Percentiles rank a stretch among this genome's conserved stretches.
These are phyloP conservation scores for Patiria pectinifera DNA, from an alignment of 53 echinoderm and acorn worm genomes.

Conservation along the genomic window DNA sequence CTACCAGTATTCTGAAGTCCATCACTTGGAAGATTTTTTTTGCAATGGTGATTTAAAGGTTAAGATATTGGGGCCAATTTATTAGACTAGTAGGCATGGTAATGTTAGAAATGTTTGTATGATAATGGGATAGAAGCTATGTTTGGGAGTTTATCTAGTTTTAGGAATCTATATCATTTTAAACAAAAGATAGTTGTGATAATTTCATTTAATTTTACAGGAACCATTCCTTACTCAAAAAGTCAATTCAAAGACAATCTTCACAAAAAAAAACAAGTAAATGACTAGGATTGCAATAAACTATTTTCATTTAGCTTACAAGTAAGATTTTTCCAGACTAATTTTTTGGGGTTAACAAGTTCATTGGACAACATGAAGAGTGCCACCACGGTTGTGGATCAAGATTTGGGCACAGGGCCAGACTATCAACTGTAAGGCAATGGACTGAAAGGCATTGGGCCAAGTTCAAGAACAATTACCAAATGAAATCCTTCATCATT, in stretches of 20 bases:
- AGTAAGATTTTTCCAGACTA: neutral
- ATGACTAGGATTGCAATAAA: neutral
- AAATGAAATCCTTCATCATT: neutral
- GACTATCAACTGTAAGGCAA: neutral
- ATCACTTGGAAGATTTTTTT: too few species aligned
- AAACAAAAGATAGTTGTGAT: too few species aligned
- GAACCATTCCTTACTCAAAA: too few species aligned
- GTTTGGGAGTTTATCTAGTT: neutral
- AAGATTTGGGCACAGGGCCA: neutral
- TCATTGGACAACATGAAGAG: neutral
- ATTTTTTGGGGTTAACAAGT: neutral
- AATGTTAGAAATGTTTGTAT: too few species aligned
- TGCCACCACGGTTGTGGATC: slow-evolving; percentile 1
- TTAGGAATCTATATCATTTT: too few species aligned
- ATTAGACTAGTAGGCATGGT: too few species aligned
- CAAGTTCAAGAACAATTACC: neutral
- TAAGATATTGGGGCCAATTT: too few species aligned
- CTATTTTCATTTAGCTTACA: neutral
- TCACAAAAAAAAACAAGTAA: neutral
- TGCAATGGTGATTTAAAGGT: too few species aligned
- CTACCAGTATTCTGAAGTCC: too few species aligned
- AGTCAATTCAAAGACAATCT: too few species aligned
- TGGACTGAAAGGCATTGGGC: neutral
- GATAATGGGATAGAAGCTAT: neutral
- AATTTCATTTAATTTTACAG: too few species aligned